Base-by-base conservation (phyloP, 2,797 vertebrate species). In the Rhinatrema bivittatum region DNA sequence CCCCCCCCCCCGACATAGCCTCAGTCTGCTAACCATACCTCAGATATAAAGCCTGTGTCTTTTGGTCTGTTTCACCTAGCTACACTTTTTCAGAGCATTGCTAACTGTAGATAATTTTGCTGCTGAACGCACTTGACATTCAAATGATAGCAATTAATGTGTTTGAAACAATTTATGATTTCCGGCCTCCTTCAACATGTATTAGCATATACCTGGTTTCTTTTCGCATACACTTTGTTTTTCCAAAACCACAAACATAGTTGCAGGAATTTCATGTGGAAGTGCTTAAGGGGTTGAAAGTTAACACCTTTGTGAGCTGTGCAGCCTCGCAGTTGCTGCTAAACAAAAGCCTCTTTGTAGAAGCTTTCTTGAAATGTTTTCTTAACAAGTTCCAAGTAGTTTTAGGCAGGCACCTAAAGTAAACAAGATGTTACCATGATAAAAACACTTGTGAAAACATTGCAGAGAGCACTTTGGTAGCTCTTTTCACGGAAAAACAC, bases 351-450 rank as follows among this genome's bases (percentile, higher is more conserved):
- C 60, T 89, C 94, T 97, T 96, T 98, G 91, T 97, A 79, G 72
- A 79, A 88, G 82, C 85, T 88, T 90, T 88, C 85, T 86, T 73
- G 82, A 88, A 91, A 92, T 97, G 93, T 96, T 98, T 99, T 97
- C 87, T 95, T 96, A 97, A 95, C 91, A 87, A 95, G 92, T 96
- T 97, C 94, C 94, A 91, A 97, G 92, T 93, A 90, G 93, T 96
- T 96, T 86, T 91, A 91, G 91, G 91, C 92, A 90, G 88, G 88
- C 89, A 92, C 96, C 87, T 91, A 94, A 98, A 94, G 92, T 97
- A 98, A 97, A 97, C 91, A 97, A 96, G 91, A 96, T 97, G 94
- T 97, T 95, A 92, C 91, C 90, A 93, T 87, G 94, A 97, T 97
- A 98, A 97, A 96, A 97, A 94, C 93, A 96, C 93, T 95, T 96